Conservation (phyloP, 2,797 vertebrate species). For the Nothura maculosa region DNA sequence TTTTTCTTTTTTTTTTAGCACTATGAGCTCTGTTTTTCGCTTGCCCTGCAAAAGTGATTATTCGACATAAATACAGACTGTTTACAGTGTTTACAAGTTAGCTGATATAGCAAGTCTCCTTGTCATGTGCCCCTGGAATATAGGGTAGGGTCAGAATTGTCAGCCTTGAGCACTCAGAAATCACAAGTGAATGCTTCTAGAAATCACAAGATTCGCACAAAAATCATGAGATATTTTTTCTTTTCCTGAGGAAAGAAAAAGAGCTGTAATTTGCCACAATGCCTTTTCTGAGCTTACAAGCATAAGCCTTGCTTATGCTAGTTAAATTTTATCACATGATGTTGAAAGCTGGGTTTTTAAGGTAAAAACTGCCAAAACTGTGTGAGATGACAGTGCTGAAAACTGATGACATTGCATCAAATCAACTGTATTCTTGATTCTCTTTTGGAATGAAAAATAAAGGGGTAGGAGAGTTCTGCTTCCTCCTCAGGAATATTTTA, state of each 20-base stretch:
- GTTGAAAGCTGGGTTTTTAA: background rate
- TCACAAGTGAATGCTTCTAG: background rate
- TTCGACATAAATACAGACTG: conserved; percentile 62
- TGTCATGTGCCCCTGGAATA: conserved; percentile 28
- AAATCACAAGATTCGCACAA: background rate
- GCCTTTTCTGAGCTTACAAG: background rate
- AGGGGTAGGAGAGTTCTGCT: background rate
- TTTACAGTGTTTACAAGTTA: conserved; percentile 71
- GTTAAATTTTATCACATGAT: background rate
- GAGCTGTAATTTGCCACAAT: background rate
- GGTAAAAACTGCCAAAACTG: background rate
- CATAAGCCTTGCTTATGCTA: background rate
- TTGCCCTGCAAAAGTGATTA: conserved; percentile 69
- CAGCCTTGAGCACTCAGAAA: conserved; percentile 17
- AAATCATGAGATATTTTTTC: rapidly evolving
- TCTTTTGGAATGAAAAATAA: background rate
- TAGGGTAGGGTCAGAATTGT: background rate
- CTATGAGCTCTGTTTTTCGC: conserved; percentile 18
- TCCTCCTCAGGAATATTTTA: background rate
- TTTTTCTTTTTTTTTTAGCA: background rate
- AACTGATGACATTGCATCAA: background rate
- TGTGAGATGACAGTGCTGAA: background rate
- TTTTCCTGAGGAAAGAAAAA: background rate
- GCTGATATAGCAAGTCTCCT: conserved; percentile 66
- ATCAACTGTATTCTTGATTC: background rate